Percentiles rank a stretch among this genome's conserved stretches.
phyloP scores from a whole-genome alignment of 2,797 vertebrate species.

The Hydrophis major region DNA sequence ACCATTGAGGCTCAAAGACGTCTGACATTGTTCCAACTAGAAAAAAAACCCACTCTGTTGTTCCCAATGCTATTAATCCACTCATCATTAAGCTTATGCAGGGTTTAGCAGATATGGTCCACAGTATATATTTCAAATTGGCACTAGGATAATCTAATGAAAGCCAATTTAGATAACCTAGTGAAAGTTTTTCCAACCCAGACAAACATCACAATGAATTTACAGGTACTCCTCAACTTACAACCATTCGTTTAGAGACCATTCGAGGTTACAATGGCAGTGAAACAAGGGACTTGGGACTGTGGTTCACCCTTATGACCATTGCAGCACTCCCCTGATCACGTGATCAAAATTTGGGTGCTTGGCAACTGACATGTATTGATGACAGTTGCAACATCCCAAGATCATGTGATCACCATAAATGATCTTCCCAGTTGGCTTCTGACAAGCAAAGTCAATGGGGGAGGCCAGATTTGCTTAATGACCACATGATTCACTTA shows the following conservation, averaged over 20 bases:
- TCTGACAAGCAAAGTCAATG: not conserved
- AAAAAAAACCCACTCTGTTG: not conserved
- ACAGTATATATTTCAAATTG: not conserved
- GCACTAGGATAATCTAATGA: not conserved
- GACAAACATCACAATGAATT: not conserved
- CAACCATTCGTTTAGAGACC: not conserved
- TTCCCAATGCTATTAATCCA: not conserved
- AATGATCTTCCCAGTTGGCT: not conserved
- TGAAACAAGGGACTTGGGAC: not conserved
- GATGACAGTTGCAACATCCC: not conserved
- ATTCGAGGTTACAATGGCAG: not conserved
- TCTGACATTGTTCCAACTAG: not conserved
- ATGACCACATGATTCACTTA: not conserved
- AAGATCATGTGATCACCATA: not conserved
- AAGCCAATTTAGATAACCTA: not conserved
- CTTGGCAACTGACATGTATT: not conserved
- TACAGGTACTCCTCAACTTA: not conserved
- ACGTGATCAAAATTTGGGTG: not conserved
- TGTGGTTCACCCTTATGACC: not conserved
- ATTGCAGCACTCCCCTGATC: not conserved
- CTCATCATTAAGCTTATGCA: not conserved
- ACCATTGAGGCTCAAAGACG: not conserved
- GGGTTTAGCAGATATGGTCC: not conserved
- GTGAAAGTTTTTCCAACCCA: not conserved
- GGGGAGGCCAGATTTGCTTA: not conserved